Base-by-base conservation (phyloP, 2,113 vertebrate species). In the Zosterops pallidus region DNA sequence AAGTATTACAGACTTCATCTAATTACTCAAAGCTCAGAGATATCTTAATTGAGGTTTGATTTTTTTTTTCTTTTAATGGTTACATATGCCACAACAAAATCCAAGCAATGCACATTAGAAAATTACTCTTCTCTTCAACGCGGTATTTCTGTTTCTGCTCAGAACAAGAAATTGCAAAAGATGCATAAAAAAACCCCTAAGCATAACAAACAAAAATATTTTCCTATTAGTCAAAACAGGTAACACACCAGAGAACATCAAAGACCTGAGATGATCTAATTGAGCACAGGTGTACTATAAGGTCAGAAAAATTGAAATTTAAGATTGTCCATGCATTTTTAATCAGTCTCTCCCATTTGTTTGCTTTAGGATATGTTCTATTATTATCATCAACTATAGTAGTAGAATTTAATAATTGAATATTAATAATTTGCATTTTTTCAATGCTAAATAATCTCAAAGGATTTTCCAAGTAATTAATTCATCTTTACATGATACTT, bases 11-110 rank as follows among this genome's bases (percentile, higher is more conserved):
- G 35, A 44, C 18, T 94, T 86, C 26, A 63, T 89, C 84, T 94
- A 94, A 93, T 93, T 93, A 75, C 55, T 63, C 60, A 88, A 63
- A 93, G 29, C 60, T 89, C 68, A 70, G 68, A 86, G 35, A 67
- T 75, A 75, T 81, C 91, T 80, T 83, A 62, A 79, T 41, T 79
- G 28, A 87, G 17, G 1, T 8, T 42, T 16, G 52, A 25, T 41
- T 68, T 74, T 71, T 74, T 74, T 71, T 57, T 69, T 28, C 3
- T 22, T 70, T 44, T 35, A n/a, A 28, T 15, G 3, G 21, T 63
- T 90, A n/a, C 24, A 47, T 50, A 28, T 16, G 4, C 20, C 55
- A 33, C 20, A 85, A 46, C 15, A 91, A 62, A 47, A 64, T 3
- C 7, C 21, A 53, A 69, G 33, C 5, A 76, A n/a, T 26, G 13